A percentile compares a stretch with the other conserved stretches of the same genome.
phyloP scores from a whole-genome alignment of 1,140 invertebrate genomes.

The Lepidotrigona ventralis region DNA sequence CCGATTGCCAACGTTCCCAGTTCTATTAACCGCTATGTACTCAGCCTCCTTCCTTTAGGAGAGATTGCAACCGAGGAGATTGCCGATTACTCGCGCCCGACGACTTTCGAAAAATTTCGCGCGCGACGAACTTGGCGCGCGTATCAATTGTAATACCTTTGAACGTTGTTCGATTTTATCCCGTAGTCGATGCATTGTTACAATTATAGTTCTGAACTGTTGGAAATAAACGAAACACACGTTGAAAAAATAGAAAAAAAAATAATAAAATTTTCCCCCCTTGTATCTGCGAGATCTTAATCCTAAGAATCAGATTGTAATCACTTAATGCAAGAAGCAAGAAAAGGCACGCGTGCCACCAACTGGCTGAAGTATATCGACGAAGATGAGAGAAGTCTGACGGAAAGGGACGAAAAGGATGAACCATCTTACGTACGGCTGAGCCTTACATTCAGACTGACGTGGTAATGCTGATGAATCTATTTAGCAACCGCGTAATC shows the following conservation, averaged over 20 bases:
- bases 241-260: too few relatives aligned
- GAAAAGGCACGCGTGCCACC: background rate
- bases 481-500: slow-evolving; percentile 74
- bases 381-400: slow-evolving; percentile 50
- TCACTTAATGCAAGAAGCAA: background rate
- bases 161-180: too few relatives aligned
- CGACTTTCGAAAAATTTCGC: too few relatives aligned
- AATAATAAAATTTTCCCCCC: background rate
- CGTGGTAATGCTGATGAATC: slow-evolving; percentile 73
- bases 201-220: too few relatives aligned
- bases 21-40: background rate
- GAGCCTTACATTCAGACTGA: slow-evolving; percentile 55
- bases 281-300: too few relatives aligned
- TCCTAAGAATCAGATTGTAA: background rate
- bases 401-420: slow-evolving; percentile 49
- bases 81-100: too few relatives aligned
- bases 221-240: too few relatives aligned
- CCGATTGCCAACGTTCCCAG: background rate
- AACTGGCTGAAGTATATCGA: slow-evolving; percentile 16
- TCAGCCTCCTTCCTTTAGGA: background rate
- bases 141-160: too few relatives aligned
- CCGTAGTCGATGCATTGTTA: too few relatives aligned
- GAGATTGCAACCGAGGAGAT: too few relatives aligned
- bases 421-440: slow-evolving; percentile 32
- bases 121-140: too few relatives aligned